Conservation (phyloP, 2,888 invertebrate species). For the Lithophane ornitopus region DNA sequence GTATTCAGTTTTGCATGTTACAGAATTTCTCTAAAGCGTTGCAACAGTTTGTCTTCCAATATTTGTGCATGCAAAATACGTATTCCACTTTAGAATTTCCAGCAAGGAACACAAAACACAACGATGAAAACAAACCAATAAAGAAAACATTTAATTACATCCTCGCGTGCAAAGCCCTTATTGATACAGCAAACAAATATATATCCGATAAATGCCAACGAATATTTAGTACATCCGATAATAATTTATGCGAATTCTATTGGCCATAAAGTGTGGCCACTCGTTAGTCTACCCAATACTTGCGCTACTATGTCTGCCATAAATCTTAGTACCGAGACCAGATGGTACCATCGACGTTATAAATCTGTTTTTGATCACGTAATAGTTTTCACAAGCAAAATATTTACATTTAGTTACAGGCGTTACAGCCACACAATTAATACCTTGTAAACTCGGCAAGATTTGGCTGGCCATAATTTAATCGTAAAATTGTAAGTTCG, state of each 20-base stretch:
- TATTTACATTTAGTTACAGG: no score
- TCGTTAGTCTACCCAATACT: conserved; percentile 48
- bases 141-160: conserved; percentile 58
- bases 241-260: conserved; percentile 55
- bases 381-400: conserved; percentile 35
- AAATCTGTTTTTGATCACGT: conserved; percentile 51
- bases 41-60: conserved; percentile 6
- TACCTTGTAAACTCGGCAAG: background rate
- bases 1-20: background rate
- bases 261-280: conserved; percentile 41
- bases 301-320: conserved; percentile 33
- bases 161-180: conserved; percentile 53
- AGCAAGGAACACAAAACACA: conserved; percentile 16
- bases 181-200: conserved; percentile 37
- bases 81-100: conserved; percentile 8
- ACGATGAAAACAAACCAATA: conserved; percentile 49
- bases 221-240: conserved; percentile 55
- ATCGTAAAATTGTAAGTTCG: background rate
- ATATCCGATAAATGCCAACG: conserved; percentile 38
- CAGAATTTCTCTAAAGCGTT: background rate
- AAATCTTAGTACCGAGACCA: conserved; percentile 59
- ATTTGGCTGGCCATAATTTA: background rate
- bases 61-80: conserved; percentile 22
- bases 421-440: conserved; percentile 22
- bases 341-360: conserved; percentile 56